Conservation (phyloP, 2,888 invertebrate species). For the Agonum fuliginosum region DNA sequence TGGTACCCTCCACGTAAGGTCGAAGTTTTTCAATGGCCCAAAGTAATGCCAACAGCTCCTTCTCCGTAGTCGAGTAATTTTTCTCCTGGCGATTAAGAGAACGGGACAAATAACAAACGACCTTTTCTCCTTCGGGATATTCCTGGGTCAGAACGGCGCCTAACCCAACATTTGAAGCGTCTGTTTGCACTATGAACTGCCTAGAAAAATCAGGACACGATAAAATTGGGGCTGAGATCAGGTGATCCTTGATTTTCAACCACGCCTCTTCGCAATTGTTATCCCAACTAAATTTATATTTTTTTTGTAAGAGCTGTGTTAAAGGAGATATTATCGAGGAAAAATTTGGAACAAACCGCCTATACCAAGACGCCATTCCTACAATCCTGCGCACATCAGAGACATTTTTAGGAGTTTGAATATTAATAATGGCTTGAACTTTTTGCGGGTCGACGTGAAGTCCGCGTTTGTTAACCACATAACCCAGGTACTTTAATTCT, state of each 20-base stretch:
- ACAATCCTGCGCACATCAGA: not conserved
- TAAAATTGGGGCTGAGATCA: not conserved
- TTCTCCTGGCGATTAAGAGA: not conserved
- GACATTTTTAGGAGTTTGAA: not conserved
- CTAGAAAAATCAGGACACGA: not conserved
- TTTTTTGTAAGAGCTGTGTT: not conserved
- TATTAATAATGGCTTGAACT: not conserved
- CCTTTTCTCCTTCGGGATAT: not conserved
- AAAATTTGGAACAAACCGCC: not conserved
- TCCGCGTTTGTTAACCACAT: not conserved
- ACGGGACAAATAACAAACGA: not conserved
- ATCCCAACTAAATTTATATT: not conserved
- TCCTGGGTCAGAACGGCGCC: not conserved
- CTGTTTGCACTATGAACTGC: not conserved
- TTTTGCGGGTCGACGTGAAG: slow-evolving; percentile 1
- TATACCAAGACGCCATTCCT: not conserved
- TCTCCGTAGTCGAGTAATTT: not conserved
- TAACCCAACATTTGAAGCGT: too few relatives aligned
- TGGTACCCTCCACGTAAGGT: not conserved
- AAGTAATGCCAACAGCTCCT: not conserved
- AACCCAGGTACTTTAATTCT: not conserved
- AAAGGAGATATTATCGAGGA: not conserved
- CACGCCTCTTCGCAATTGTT: not conserved
- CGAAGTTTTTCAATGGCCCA: not conserved
- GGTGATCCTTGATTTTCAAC: not conserved